Percentiles rank a stretch among this genome's conserved stretches.
These are phyloP conservation scores for Homalodisca vitripennis DNA, from an alignment of 1,140 invertebrate species.

Conservation along the genomic window DNA sequence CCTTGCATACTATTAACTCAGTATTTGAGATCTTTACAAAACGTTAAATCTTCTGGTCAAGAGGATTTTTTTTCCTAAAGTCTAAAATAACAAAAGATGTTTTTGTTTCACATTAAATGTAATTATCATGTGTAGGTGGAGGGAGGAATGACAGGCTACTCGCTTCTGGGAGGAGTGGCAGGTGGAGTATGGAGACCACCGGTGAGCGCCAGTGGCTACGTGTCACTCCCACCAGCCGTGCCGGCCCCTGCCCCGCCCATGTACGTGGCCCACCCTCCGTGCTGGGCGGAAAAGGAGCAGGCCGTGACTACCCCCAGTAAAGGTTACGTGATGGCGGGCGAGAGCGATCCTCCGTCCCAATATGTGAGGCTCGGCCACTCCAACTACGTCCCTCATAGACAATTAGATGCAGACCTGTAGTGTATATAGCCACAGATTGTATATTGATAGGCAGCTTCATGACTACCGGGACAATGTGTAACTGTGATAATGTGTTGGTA, in stretches of 20 bases:
- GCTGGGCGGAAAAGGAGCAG: not conserved
- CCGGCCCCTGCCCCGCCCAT: not conserved
- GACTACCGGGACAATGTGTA: not conserved
- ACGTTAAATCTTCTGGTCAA: no score
- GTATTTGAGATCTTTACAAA: no score
- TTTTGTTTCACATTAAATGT: not conserved
- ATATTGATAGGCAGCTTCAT: not conserved
- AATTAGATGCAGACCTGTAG: slow-evolving; percentile 13
- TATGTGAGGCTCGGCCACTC: slow-evolving; percentile 7
- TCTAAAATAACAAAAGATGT: no score
- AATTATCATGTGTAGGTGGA: not conserved
- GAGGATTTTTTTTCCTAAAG: no score
- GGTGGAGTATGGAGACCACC: not conserved
- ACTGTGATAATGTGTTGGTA: not conserved
- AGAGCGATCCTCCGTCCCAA: not conserved
- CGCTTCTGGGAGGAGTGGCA: no score
- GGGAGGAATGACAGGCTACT: not conserved
- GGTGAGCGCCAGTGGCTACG: not conserved
- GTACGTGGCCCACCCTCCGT: not conserved
- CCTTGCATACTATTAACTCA: no score
- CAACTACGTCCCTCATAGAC: slow-evolving; percentile 19
- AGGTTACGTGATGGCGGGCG: slow-evolving; percentile 28
- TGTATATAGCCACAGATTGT: not conserved
- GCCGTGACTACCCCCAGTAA: slow-evolving; percentile 11
- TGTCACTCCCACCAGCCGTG: not conserved